Evolutionary conservation across 2,888 invertebrate genomes (phyloP), one percentile per base, ranked within the genome.

Genomic region (Drosophila putrida): DNA sequence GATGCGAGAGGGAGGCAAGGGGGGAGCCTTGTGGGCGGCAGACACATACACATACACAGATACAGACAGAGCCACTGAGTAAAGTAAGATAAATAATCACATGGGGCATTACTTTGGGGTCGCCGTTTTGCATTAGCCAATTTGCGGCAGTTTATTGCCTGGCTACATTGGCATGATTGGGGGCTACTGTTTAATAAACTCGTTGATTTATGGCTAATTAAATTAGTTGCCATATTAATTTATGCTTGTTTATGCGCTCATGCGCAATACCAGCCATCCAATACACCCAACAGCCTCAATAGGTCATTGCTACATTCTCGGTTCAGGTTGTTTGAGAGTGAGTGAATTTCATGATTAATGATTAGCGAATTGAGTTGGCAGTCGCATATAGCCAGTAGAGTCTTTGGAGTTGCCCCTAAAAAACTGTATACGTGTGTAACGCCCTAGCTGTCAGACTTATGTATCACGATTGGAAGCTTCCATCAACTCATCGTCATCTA

Each of bases 201-300:
- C 74, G 68, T 82, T 88, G 83, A 88, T 89, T 88, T 89, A 88
- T 85, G 85, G 69, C 78, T 88, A 88, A 88, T 88, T 88, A 87
- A 89, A 88, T 88, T 82, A 72, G 82, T 76, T 78, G 76, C 67
- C 75, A 74, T 74, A 85, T 85, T 86, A 78, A 85, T 86, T 88
- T 85, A 85, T 80, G 84, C 75, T 80, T 81, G 75, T 84, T 84
- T 80, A 74, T 65, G 68, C 73, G 78, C 74, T 79, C 75, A 72
- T 86, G 80, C 69, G 83, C 82, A 80, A 60, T 76, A 35, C 46
- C 33, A 15, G 13, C 41, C 15, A n/a, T 15, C 20, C 39, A 41
- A 10, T 11, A 35, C 46, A 46, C 25, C 33, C 41, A 38, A 38
- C 53, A 36, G 59, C 59, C 68, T 58, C 87, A 82, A 62, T 82